Evolutionary conservation across 2,797 vertebrate species (phyloP), one percentile per base, ranked within the genome.

Genomic region (Falco berigora): DNA sequence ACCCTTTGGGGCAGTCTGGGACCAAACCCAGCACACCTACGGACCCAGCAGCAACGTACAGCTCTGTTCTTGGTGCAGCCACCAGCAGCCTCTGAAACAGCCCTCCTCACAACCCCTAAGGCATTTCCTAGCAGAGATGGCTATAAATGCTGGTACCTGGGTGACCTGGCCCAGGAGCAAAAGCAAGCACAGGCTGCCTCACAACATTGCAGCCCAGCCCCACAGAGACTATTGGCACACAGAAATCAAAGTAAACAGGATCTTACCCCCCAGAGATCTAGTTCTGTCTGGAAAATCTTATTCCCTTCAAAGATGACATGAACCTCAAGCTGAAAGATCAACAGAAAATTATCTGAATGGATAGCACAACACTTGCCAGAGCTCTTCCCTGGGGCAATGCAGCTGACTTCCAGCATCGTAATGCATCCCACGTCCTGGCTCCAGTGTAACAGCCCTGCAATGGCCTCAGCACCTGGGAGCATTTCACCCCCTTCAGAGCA

Each of bases 201-300:
- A 8, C 81, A 72, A 72, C 16, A 36, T 50, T 72, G 56, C 73
- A 81, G 81, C 44, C 64, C 34, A 69, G 55, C 63, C 63, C 80
- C 55, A 32, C 4, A 18, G 76, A 78, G 79, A 40, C 75, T 77
- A 34, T 76, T 59, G 76, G 78, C 86, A 63, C 0, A 78, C 36
- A 11, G 15, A 91, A 86, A 92, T 21, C 34, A 68, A 79, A 90
- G 22, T 14, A 84, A 87, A 68, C 36, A 67, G 77, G 50, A 74
- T 98, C 99, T 98, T 97, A 99, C 99, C 98, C 99, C 99, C 99
- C 99, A 99, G 52, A 99, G 98, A 92, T 98, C 98, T 94, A 99
- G 97, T 72, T 99, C 98, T 69, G 97, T 98, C 94, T 98, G 98
- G 97, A 99, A 99, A 66, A 99, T 89, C 96, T 99, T 99, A 80